These are phyloP conservation scores for Acanthiza pusilla DNA, from an alignment of 2,797 vertebrate species.

Conservation along the genomic window DNA sequence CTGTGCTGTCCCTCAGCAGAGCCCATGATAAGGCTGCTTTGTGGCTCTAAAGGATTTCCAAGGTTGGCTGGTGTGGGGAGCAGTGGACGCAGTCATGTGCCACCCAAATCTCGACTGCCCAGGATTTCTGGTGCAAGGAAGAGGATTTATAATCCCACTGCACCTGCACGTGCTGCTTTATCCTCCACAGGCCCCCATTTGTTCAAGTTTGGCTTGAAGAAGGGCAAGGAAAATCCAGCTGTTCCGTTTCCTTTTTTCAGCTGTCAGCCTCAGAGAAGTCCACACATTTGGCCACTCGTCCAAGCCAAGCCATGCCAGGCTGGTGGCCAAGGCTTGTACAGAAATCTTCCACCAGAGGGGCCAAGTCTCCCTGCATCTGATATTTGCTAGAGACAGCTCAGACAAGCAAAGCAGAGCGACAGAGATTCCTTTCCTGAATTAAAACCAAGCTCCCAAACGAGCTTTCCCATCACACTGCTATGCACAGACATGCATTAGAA, in stretches of 20 bases:
- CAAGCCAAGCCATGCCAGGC: neutral
- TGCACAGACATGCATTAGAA: neutral
- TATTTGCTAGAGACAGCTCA: neutral
- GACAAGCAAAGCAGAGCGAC: neutral
- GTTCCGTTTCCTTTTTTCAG: neutral
- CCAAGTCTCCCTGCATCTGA: neutral
- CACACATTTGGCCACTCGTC: neutral
- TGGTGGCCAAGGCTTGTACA: neutral
- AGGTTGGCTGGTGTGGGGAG: neutral
- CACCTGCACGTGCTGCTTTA: neutral
- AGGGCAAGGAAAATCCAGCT: neutral
- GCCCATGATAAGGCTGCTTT: neutral
- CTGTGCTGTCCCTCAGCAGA: neutral
- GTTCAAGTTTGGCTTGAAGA: neutral
- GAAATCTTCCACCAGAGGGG: neutral
- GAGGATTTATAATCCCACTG: neutral
- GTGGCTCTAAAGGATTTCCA: neutral
- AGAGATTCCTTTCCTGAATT: neutral
- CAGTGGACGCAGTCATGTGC: rapidly evolving
- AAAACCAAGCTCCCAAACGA: neutral
- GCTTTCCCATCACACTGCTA: neutral
- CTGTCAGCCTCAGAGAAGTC: neutral
- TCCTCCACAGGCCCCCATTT: neutral
- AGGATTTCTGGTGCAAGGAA: neutral
- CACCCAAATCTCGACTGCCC: neutral